phyloP scores from a whole-genome alignment of 2,888 invertebrate genomes.

The Dynastes hyllus region DNA sequence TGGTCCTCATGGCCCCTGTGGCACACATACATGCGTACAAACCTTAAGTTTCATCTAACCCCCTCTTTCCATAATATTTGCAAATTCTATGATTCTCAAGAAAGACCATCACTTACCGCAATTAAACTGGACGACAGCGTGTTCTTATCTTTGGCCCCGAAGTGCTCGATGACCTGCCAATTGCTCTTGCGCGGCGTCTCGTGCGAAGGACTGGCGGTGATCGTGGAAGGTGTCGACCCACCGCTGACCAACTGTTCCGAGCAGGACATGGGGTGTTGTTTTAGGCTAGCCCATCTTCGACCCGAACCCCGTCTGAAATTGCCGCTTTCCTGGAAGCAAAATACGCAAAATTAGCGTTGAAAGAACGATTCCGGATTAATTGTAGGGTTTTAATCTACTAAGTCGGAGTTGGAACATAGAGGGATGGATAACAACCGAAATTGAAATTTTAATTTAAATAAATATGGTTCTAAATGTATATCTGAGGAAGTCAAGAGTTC shows the following conservation, averaged over 20 bases:
- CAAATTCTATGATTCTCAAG: too few species aligned
- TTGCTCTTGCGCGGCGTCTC: conserved; percentile 86
- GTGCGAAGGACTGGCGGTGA: conserved; percentile 69
- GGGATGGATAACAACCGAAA: too few species aligned
- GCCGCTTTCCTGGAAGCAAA: conserved; percentile 64
- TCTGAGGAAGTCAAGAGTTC: too few species aligned
- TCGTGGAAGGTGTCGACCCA: conserved; percentile 53
- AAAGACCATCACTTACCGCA: conserved; percentile 72
- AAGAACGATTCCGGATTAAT: too few species aligned
- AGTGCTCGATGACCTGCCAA: conserved; percentile 94
- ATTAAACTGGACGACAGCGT: conserved; percentile 78
- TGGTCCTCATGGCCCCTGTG: too few species aligned
- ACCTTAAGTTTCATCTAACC: too few species aligned
- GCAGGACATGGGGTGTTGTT: conserved; percentile 71
- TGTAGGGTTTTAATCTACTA: too few species aligned
- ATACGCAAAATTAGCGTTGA: background rate
- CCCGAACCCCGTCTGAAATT: conserved; percentile 66
- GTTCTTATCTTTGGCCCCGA: conserved; percentile 76
- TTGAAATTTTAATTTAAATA: too few species aligned
- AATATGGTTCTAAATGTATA: too few species aligned
- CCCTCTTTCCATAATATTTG: too few species aligned
- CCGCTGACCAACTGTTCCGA: conserved; percentile 63
- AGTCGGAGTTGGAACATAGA: too few species aligned
- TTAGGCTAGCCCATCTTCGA: conserved; percentile 73
- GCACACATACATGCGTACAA: too few species aligned